Conservation (phyloP, 2,888 invertebrate species). For the Cephus spinipes region DNA sequence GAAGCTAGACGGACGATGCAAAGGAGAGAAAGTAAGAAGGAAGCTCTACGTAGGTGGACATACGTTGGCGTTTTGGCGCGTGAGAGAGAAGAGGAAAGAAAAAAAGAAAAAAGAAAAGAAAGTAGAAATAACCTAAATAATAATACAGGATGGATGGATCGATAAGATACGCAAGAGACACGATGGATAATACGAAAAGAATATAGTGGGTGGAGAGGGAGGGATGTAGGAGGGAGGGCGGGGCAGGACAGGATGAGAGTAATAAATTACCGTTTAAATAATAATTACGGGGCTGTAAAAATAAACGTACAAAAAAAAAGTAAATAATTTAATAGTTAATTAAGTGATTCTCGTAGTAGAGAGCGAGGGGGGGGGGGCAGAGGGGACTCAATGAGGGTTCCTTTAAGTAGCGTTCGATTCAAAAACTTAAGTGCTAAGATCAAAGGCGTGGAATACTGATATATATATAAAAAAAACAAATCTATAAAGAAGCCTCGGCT, state of each 20-base stretch:
- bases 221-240: too few species aligned
- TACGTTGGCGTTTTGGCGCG: neutral
- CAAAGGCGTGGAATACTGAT: slow-evolving; percentile 65
- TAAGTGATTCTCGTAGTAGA: slow-evolving; percentile 47
- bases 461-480: slow-evolving; percentile 48
- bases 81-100: neutral
- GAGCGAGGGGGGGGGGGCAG: neutral
- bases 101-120: neutral
- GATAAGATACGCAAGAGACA: neutral
- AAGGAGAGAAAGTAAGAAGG: neutral
- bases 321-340: slow-evolving; percentile 64
- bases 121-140: neutral
- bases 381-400: slow-evolving; percentile 21
- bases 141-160: neutral
- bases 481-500: slow-evolving; percentile 61
- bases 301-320: slow-evolving; percentile 56
- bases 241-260: slow-evolving; percentile 22
- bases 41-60: neutral
- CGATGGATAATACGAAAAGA: neutral
- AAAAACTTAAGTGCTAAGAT: slow-evolving; percentile 56
- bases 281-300: slow-evolving; percentile 50
- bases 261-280: slow-evolving; percentile 56
- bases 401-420: slow-evolving; percentile 55
- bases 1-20: slow-evolving; percentile 27
- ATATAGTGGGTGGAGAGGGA: neutral